These are phyloP conservation scores for Mesocricetus auratus DNA, from an alignment of 2,113 vertebrate genomes.

Conservation along the genomic window DNA sequence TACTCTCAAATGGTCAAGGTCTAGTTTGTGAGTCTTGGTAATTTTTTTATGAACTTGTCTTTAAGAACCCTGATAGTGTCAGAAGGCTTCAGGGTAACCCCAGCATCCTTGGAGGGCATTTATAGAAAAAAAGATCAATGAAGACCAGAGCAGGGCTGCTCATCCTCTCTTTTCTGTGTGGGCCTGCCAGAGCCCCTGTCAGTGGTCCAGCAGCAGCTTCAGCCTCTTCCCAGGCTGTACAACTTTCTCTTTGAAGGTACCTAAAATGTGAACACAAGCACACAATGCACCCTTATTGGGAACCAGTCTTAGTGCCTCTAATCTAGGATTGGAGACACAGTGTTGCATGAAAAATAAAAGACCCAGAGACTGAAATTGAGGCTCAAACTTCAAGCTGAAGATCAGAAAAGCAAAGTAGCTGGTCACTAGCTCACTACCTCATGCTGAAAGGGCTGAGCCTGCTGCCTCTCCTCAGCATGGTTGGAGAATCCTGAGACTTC, in stretches of 20 bases:
- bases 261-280: neutral
- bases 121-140: neutral
- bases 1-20: constrained; percentile 14
- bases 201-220: neutral
- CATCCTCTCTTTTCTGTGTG: neutral
- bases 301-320: neutral
- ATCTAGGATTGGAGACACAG: neutral
- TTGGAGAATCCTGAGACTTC: no score
- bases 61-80: neutral
- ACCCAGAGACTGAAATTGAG: no score
- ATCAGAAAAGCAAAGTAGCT: no score
- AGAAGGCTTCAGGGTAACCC: neutral
- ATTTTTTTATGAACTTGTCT: constrained; percentile 19
- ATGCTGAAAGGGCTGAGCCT: no score
- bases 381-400: no score
- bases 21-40: constrained; percentile 9
- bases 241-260: neutral
- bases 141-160: neutral
- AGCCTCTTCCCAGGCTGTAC: neutral
- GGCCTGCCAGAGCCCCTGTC: neutral
- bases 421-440: no score
- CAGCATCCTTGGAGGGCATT: neutral
- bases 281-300: neutral
- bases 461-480: no score
- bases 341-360: no score